These are phyloP conservation scores for Drosophila kanekoi DNA, from an alignment of 2,888 invertebrate species.

Conservation along the genomic window DNA sequence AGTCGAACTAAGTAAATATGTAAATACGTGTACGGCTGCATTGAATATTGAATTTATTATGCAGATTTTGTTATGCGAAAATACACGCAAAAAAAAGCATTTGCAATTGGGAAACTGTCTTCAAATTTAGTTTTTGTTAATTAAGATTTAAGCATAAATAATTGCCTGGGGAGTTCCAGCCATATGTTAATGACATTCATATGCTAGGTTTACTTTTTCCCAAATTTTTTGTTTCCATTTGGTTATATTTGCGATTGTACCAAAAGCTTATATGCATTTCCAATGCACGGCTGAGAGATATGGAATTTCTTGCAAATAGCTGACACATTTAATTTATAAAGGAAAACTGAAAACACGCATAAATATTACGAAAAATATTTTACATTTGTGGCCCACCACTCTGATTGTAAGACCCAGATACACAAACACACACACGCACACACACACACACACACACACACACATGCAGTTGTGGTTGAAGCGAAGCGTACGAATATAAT, in stretches of 20 bases:
- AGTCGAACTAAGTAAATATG: constrained; percentile 22
- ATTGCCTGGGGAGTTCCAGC: neutral
- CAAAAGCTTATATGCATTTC: constrained; percentile 36
- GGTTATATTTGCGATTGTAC: neutral
- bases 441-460: constrained; percentile 18
- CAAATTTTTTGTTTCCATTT: constrained; percentile 12
- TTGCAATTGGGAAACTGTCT: neutral
- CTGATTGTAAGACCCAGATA: constrained; percentile 47
- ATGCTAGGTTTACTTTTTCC: neutral
- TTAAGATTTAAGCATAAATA: constrained; percentile 13
- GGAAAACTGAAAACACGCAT: constrained; percentile 65
- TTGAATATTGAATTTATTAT: constrained; percentile 25
- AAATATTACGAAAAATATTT: constrained; percentile 75
- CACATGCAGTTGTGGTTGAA: constrained; percentile 14
- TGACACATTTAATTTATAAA: constrained; percentile 68
- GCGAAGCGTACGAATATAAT: constrained; percentile 30
- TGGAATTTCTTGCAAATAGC: constrained; percentile 36
- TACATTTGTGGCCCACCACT: constrained; percentile 69
- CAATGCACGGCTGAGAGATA: constrained; percentile 21
- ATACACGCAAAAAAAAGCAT: neutral
- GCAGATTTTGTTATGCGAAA: neutral
- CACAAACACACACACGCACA: constrained; percentile 20
- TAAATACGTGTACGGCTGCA: neutral
- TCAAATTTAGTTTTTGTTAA: neutral
- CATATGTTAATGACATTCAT: neutral